phyloP scores from a whole-genome alignment of 1,140 invertebrate species.

The Drosophila arawakana region DNA sequence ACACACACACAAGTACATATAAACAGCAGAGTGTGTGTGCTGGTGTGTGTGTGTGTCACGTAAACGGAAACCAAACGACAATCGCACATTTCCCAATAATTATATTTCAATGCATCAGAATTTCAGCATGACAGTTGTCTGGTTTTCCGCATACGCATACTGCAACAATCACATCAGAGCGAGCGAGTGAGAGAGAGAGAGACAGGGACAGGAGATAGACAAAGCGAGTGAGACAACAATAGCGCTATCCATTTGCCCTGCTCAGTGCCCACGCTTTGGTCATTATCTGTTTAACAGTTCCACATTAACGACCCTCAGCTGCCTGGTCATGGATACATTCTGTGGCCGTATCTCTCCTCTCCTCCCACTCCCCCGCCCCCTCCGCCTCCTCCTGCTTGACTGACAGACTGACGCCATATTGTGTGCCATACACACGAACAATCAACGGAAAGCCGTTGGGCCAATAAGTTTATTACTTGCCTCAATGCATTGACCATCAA shows the following conservation, averaged over 20 bases:
- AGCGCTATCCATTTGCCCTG: slow-evolving; percentile 37
- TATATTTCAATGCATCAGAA: slow-evolving; percentile 83
- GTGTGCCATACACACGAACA: slow-evolving; percentile 63
- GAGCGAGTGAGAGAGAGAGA: background rate
- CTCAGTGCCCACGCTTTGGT: slow-evolving; percentile 52
- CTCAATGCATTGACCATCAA: slow-evolving; percentile 75
- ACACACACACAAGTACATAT: background rate
- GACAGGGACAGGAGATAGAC: background rate
- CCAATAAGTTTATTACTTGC: slow-evolving; percentile 82
- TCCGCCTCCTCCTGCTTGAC: background rate
- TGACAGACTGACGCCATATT: slow-evolving; percentile 57
- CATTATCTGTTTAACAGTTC: slow-evolving; percentile 83
- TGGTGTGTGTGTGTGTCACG: slow-evolving; percentile 34
- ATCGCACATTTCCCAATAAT: slow-evolving; percentile 83
- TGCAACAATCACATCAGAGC: slow-evolving; percentile 42
- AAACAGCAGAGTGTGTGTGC: background rate
- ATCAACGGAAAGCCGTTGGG: slow-evolving; percentile 69
- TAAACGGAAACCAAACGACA: slow-evolving; percentile 80
- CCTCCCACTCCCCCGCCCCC: too few relatives aligned
- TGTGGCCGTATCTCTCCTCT: background rate
- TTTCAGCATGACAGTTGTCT: slow-evolving; percentile 77
- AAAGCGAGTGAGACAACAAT: slow-evolving; percentile 35
- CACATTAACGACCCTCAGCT: slow-evolving; percentile 73
- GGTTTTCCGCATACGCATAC: slow-evolving; percentile 59
- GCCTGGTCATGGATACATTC: slow-evolving; percentile 64